Evolutionary conservation across 1,140 invertebrate species (phyloP), one percentile per base, ranked within the genome.

Genomic region (Pogonognathellus flavescens): DNA sequence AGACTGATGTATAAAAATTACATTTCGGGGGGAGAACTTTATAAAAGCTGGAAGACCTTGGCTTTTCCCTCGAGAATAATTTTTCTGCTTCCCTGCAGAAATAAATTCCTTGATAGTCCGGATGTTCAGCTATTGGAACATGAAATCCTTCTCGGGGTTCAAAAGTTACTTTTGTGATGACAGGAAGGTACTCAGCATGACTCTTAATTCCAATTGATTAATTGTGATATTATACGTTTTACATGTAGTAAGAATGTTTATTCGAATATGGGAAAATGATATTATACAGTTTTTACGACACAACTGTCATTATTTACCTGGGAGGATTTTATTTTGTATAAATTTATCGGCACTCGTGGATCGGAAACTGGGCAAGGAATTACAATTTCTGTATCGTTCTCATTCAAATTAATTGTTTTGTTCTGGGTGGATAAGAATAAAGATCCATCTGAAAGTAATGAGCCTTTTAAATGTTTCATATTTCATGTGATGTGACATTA

Each of bases 311-410:
- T 1, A 66, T n/a, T 62, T 53, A 80, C 52, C 11, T 59, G 11
- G 11, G 18, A 62, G 2, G 7, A 6, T 18, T 72, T 31, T 13
- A 85, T 41, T 70, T 82, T 49, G 41, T 82, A 85, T 20, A 85
- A 41, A 25, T 50, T 85, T 41, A 85, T 49, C 7, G 20, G 41
- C 22, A 57, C 62, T 2, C 31, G 22, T 22, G 85, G 85, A 53
- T 86, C 60, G n/a, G 85, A 80, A 18, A 86, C 66, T 0, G 85
- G 31, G n/a, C 85, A 86, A 6, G 85, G 82, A 16, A 86, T 50
- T 9, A 86, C 25, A 13, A 86, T 82, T 8, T 31, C 22, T n/a
- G 53, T 55, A 16, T 62, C 66, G n/a, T 76, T 57, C n/a, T 80
- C 81, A 14, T 31, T 55, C 10, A 86, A 13, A 14, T 66, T 11